Evolutionary conservation across 1,140 invertebrate species (phyloP).

Genomic region (roundworm (Caenorhabditis elegans)): DNA sequence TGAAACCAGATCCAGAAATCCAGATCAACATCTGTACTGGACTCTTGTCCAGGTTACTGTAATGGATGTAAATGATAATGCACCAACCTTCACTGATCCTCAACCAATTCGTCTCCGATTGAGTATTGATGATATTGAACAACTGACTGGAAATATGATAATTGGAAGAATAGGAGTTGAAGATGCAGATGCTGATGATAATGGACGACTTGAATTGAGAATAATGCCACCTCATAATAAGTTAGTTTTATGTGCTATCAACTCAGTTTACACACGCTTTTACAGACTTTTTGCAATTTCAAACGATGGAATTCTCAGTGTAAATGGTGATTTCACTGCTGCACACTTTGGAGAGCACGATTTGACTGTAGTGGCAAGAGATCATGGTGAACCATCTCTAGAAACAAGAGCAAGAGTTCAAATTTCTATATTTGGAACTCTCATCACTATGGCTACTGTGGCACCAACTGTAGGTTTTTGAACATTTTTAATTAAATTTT

Average conservation of each 20-base stretch:
- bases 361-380: constrained; percentile 54
- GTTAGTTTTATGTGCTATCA: constrained; percentile 29
- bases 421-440: constrained; percentile 48
- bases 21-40: constrained; percentile 61
- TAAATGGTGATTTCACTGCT: constrained; percentile 61
- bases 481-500: no score
- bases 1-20: constrained; percentile 48
- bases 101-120: constrained; percentile 55
- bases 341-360: constrained; percentile 63
- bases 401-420: constrained; percentile 54
- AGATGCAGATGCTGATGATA: constrained; percentile 59
- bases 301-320: constrained; percentile 45
- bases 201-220: constrained; percentile 55
- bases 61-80: constrained; percentile 63
- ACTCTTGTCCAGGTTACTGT: constrained; percentile 59
- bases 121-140: constrained; percentile 52
- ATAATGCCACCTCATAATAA: constrained; percentile 56
- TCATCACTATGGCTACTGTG: constrained; percentile 43
- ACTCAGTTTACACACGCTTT: constrained; percentile 4
- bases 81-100: constrained; percentile 55
- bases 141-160: constrained; percentile 51
- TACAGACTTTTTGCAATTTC: constrained; percentile 60
- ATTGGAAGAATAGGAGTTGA: constrained; percentile 54
- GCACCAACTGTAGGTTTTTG: constrained; percentile 18
- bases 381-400: constrained; percentile 60